Evolutionary conservation across 2,888 invertebrate species (phyloP).

Genomic region (Chromoteleia sp.): DNA sequence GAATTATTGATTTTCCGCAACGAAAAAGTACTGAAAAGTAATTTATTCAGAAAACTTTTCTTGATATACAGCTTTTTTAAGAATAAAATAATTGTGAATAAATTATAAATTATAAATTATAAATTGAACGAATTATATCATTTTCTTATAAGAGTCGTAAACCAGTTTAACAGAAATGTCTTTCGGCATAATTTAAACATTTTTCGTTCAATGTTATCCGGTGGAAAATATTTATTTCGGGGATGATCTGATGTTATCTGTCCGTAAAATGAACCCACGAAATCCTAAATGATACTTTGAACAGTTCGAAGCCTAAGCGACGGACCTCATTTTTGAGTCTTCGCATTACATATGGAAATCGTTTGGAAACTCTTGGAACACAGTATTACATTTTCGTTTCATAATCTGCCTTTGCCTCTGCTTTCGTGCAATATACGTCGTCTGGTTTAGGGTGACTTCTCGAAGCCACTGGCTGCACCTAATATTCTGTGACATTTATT

Average conservation of each 20-base stretch:
- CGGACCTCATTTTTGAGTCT: slow-evolving; percentile 42
- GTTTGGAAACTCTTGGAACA: slow-evolving; percentile 51
- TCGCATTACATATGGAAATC: slow-evolving; percentile 48
- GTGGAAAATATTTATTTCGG: slow-evolving; percentile 25
- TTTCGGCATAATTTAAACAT: neutral
- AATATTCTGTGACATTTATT: slow-evolving; percentile 69
- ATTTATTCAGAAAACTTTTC: no score
- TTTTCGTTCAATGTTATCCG: slow-evolving; percentile 13
- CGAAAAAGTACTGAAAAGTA: no score
- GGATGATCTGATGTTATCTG: slow-evolving; percentile 34
- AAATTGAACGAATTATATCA: no score
- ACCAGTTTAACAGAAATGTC: neutral
- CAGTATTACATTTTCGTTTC: slow-evolving; percentile 65
- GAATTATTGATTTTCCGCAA: neutral
- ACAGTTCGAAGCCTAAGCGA: slow-evolving; percentile 30
- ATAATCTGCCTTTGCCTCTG: slow-evolving; percentile 46
- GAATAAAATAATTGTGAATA: no score
- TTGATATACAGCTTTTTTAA: no score
- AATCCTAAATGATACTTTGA: slow-evolving; percentile 37
- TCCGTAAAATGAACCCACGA: slow-evolving; percentile 26
- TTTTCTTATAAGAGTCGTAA: no score
- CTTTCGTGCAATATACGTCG: slow-evolving; percentile 53
- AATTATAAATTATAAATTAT: no score
- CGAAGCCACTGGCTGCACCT: slow-evolving; percentile 56
- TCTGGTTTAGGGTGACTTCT: slow-evolving; percentile 65